These are phyloP conservation scores for Rhamphomyia laevipes DNA, from an alignment of 2,888 invertebrate genomes.

Conservation along the genomic window DNA sequence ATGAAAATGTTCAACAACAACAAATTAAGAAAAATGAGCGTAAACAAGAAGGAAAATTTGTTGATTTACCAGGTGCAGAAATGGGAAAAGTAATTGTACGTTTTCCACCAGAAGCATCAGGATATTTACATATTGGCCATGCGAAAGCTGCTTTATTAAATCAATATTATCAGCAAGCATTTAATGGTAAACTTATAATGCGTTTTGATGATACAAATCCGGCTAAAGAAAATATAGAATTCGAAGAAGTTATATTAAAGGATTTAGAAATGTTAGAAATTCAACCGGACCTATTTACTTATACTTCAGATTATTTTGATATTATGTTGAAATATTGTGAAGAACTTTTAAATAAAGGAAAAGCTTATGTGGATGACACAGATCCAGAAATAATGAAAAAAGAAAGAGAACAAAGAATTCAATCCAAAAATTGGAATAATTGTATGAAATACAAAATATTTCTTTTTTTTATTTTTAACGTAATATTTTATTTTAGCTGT, in stretches of 20 bases:
- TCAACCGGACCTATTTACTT: slow-evolving; percentile 83
- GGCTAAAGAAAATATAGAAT: slow-evolving; percentile 93
- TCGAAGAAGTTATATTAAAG: slow-evolving; percentile 92
- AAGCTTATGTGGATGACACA: slow-evolving; percentile 95
- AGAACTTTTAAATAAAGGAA: slow-evolving; percentile 71
- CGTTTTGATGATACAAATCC: slow-evolving; percentile 99
- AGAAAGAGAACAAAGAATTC: slow-evolving; percentile 79
- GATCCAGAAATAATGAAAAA: slow-evolving; percentile 89
- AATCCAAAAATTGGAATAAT: slow-evolving; percentile 75
- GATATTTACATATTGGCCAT: slow-evolving; percentile 95
- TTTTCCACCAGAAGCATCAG: slow-evolving; percentile 99
- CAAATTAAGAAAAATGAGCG: slow-evolving; percentile 38
- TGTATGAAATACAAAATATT: slow-evolving; percentile 51
- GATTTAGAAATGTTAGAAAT: slow-evolving; percentile 87
- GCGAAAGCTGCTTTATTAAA: slow-evolving; percentile 97
- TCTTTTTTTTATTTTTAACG: slow-evolving; percentile 1
- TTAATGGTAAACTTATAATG: slow-evolving; percentile 92
- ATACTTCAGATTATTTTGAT: slow-evolving; percentile 96
- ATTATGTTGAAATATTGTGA: slow-evolving; percentile 79
- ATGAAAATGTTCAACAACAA: slow-evolving; percentile 16
- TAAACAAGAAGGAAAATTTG: slow-evolving; percentile 91
- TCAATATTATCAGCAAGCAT: slow-evolving; percentile 89
- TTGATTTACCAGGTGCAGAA: slow-evolving; percentile 92
- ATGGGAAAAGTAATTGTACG: slow-evolving; percentile 96
- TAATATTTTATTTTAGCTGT: slow-evolving; percentile 46